Evolutionary conservation across 2,888 invertebrate genomes (phyloP), one percentile per base, ranked within the genome.

Genomic region (Latrodectus hesperus): DNA sequence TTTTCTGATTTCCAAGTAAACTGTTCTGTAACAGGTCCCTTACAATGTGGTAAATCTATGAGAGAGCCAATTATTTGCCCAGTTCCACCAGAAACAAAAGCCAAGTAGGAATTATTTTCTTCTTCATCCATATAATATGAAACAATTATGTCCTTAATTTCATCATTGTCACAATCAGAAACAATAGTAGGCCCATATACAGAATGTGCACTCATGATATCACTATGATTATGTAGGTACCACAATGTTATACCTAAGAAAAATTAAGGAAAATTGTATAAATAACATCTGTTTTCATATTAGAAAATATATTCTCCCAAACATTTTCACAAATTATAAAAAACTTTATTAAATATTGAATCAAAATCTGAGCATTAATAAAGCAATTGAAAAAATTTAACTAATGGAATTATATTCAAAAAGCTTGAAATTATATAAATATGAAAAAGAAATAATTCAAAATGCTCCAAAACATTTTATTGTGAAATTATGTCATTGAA

Each of bases 11-110:
- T 64, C 78, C 82, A 73, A 14, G 78, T 38, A 51, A 88, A 83
- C 17, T 70, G 60, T 49, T 55, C 51, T 14, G 67, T 64, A 26
- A 74, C 77, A 49, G 82, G 78, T 52, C 70, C 53, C 9, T 3
- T 49, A 51, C 87, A 88, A 9, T 78, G 74, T 60, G 82, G 55
- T 14, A 88, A 64, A 60, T 82, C 74, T 53, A 88, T 26, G 14
- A 88, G 78, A 22, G 77, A 78, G 14, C 87, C 87, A 60, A 88
- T 83, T 22, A 88, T 75, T 67, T 88, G 77, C 11, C 87, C 87
- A 64, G 87, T 88, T 67, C 70, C 82, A 64, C 87, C 87, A 53
- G 87, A 88, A 68, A 88, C 87, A 55, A 88, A n/a, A 79, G 82
- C 83, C 52, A 88, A 64, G 60, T 88, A 64, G n/a, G 76, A 73